Evolutionary conservation across 2,888 invertebrate species (phyloP).

Genomic region (Pachydiplax longipennis): DNA sequence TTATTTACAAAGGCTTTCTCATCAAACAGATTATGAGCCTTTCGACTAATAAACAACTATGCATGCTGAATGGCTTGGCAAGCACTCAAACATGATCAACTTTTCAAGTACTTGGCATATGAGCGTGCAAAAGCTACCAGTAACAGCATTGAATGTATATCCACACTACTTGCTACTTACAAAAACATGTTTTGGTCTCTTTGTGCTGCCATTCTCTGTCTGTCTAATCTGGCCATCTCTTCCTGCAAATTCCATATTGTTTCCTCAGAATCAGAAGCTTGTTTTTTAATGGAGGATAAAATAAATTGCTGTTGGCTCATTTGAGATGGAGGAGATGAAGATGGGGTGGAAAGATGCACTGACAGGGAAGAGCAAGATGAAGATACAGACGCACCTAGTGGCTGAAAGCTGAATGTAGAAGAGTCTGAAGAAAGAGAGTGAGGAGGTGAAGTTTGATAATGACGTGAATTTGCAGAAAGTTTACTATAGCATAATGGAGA

Average conservation of each 20-base stretch:
- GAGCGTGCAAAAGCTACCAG: no score
- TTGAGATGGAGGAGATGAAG: not conserved
- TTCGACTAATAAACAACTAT: no score
- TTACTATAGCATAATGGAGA: not conserved
- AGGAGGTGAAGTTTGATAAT: not conserved
- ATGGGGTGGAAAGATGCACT: not conserved
- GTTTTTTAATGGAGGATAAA: constrained; percentile 45
- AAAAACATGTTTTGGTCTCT: not conserved
- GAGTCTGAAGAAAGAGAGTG: constrained; percentile 5
- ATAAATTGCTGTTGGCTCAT: not conserved
- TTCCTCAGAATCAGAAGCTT: constrained; percentile 50
- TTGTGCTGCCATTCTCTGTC: constrained; percentile 40
- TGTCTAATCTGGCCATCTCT: constrained; percentile 50
- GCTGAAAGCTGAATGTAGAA: not conserved
- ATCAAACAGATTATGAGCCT: no score
- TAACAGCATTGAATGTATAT: not conserved
- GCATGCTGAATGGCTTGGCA: no score
- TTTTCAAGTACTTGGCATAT: no score
- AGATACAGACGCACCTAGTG: constrained; percentile 2
- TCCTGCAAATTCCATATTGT: constrained; percentile 51
- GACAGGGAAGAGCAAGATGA: constrained; percentile 21
- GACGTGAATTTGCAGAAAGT: not conserved
- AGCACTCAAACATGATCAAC: no score
- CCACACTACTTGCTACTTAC: not conserved
- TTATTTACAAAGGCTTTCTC: no score